Base-by-base conservation (phyloP, 2,888 invertebrate species). In the Orthosia cruda region DNA sequence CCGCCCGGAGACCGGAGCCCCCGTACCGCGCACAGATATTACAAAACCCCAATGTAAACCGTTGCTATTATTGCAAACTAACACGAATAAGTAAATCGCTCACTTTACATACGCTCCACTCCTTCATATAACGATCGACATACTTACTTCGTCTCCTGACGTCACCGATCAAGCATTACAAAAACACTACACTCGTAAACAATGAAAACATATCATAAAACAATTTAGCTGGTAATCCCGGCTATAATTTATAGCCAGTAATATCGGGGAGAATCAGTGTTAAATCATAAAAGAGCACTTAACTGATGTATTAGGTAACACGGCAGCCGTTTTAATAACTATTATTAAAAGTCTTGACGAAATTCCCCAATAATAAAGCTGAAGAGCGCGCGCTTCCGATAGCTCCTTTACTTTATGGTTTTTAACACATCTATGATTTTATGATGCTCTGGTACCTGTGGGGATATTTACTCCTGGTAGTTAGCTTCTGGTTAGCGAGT, bases 211-310 rank as follows among this genome's bases (percentile, higher is more conserved):
- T 92, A 94, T 93, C 94, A 93, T 95, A 95, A 95, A 96, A 96
- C 95, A 95, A 96, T 96, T 95, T 94, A 92, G 89, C 90, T 90
- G 89, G 92, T 94, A 94, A 94, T 94, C 94, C 90, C 89, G 87
- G 86, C 79, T 86, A 90, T 95, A 94, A 96, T 96, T 96, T 95
- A 96, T 92, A 91, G 89, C 90, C 92, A 82, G 92, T 94, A 94
- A 95, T 94, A 95, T 95, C 93, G 91, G 90, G 89, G 90, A 84
- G 94, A 94, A 95, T 95, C 95, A 93, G 94, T 93, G 95, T 94
- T 95, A 94, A 94, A 96, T 95, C 96, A 95, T 96, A 95, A 96
- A 95, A 94, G 93, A 93, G 87, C 94, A 94, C 94, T 95, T 95
- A 93, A 93, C 94, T 90, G 92, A 90, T 90, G 91, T 94, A 95